Evolutionary conservation across 37 sponge, comb jelly and placozoan genomes (phyloP).

Genomic region (Crambe crambe): DNA sequence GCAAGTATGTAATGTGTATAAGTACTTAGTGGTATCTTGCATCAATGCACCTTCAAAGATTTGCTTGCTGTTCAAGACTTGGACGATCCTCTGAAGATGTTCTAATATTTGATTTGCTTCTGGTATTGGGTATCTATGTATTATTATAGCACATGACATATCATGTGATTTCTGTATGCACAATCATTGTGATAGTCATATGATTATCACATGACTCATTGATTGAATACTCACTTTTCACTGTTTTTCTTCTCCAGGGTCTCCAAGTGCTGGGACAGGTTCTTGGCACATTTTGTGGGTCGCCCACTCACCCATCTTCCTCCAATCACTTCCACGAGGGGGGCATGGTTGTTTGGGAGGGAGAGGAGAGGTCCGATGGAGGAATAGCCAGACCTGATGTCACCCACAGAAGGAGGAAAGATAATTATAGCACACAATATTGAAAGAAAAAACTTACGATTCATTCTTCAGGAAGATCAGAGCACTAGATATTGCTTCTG

Average conservation of each 20-base stretch:
- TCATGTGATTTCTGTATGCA: no score
- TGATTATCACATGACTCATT: background rate
- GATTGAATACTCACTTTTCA: background rate
- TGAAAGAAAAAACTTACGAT: constrained; percentile 33
- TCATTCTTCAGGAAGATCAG: constrained; percentile 52
- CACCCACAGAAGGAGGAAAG: background rate
- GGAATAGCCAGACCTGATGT: constrained; percentile 16
- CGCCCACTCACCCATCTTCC: constrained; percentile 27
- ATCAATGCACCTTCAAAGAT: constrained; percentile 55
- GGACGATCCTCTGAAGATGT: constrained; percentile 29
- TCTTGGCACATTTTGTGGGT: constrained; percentile 43
- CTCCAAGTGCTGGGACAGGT: constrained; percentile 23
- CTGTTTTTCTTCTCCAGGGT: constrained; percentile 8
- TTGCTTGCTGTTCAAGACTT: constrained; percentile 7
- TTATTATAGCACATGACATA: no score
- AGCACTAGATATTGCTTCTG: constrained; percentile 61
- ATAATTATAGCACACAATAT: background rate
- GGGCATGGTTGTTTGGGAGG: constrained; percentile 21
- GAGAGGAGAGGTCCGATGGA: constrained; percentile 37
- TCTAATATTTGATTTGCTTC: background rate
- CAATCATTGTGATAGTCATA: no score
- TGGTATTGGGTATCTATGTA: constrained; percentile 17
- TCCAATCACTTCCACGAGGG: constrained; percentile 31
- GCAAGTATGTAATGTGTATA: background rate
- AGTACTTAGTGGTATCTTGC: no score